These are phyloP conservation scores for Micropterix aruncella DNA, from an alignment of 2,888 invertebrate genomes.

Conservation along the genomic window DNA sequence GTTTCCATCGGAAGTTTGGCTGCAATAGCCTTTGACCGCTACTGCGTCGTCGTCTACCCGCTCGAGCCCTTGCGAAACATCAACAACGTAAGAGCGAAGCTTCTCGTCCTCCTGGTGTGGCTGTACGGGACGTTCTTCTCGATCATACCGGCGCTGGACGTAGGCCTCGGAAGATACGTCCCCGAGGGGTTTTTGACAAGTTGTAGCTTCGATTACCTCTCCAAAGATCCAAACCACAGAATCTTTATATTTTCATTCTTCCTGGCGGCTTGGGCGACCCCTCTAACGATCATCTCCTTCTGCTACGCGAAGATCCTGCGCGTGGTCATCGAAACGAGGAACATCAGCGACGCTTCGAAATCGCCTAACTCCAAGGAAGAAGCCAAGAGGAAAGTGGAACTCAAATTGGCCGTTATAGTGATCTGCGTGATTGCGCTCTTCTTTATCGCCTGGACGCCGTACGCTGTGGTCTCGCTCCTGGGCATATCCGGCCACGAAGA, in stretches of 20 bases:
- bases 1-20: conserved; percentile 70
- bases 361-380: conserved; percentile 40
- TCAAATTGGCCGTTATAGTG: conserved; percentile 53
- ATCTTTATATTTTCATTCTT: conserved; percentile 64
- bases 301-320: conserved; percentile 59
- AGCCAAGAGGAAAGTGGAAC: conserved; percentile 54
- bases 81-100: conserved; percentile 43
- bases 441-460: conserved; percentile 74
- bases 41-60: conserved; percentile 68
- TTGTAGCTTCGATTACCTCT: conserved; percentile 76
- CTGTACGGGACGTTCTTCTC: conserved; percentile 57
- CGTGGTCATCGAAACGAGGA: conserved; percentile 42
- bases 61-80: conserved; percentile 50
- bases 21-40: conserved; percentile 69
- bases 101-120: conserved; percentile 55
- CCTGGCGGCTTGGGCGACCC: conserved; percentile 60
- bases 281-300: conserved; percentile 53
- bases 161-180: conserved; percentile 62
- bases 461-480: conserved; percentile 58
- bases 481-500: conserved; percentile 53
- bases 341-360: conserved; percentile 32
- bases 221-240: conserved; percentile 42
- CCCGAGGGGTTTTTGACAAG: conserved; percentile 75
- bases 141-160: conserved; percentile 50
- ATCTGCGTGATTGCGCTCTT: conserved; percentile 58